Evolutionary conservation across 2,888 invertebrate genomes (phyloP).

Genomic region (Hirtodrosophila cameraria): DNA sequence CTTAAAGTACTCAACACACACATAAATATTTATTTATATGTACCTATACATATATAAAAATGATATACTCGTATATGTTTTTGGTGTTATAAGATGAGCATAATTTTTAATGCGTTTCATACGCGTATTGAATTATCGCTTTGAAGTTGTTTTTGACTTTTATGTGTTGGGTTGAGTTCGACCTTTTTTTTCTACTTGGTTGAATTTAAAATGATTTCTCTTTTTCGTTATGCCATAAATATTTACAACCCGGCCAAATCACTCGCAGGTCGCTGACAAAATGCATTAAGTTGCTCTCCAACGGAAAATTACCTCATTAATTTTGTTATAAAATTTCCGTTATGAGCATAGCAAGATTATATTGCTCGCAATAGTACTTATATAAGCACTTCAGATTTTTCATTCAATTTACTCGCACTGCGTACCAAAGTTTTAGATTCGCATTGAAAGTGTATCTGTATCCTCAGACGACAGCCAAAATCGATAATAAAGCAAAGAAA

Average conservation of each 20-base stretch:
- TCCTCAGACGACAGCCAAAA: slow-evolving; percentile 33
- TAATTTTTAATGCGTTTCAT: background rate
- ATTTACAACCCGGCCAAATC: slow-evolving; percentile 16
- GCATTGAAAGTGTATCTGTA: slow-evolving; percentile 5
- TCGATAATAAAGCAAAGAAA: slow-evolving; percentile 38
- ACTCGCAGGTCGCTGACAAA: slow-evolving; percentile 9
- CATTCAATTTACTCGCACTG: slow-evolving; percentile 28
- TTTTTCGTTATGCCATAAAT: slow-evolving; percentile 26
- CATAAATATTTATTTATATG: slow-evolving; percentile 10
- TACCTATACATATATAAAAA: no score
- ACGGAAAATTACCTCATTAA: slow-evolving; percentile 37
- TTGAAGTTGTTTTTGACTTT: slow-evolving; percentile 30
- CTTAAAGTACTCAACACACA: background rate
- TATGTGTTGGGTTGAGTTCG: slow-evolving; percentile 4
- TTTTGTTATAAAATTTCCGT: slow-evolving; percentile 25
- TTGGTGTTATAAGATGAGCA: background rate
- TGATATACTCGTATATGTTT: no score
- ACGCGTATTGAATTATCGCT: slow-evolving; percentile 8
- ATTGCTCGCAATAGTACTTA: slow-evolving; percentile 26
- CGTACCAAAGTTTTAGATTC: slow-evolving; percentile 11
- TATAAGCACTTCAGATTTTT: slow-evolving; percentile 18
- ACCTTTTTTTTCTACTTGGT: slow-evolving; percentile 26
- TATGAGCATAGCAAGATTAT: slow-evolving; percentile 21
- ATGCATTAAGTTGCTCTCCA: slow-evolving; percentile 22
- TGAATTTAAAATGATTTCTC: slow-evolving; percentile 28